Evolutionary conservation across 1,140 invertebrate genomes (phyloP).

Genomic region (Drosophila melanogaster): Release_6_plus_ISO1_MT NT_037436.4:5743001-5743500

Average conservation of each 20-base stretch:
- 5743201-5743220: background rate
- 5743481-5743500: constrained; percentile 11
- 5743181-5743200: constrained; percentile 32
- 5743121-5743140: constrained; percentile 9
- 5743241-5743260: constrained; percentile 52
- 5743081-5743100: constrained; percentile 35
- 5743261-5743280: constrained; percentile 68
- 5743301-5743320: constrained; percentile 34
- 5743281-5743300: constrained; percentile 50
- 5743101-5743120: constrained; percentile 17
- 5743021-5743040: constrained; percentile 81
- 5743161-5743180: constrained; percentile 37
- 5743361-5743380: constrained; percentile 55
- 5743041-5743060: constrained; percentile 65
- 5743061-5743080: constrained; percentile 45
- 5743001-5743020: constrained; percentile 77
- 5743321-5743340: constrained; percentile 56
- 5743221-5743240: constrained; percentile 29
- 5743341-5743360: constrained; percentile 78
- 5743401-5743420: constrained; percentile 23
- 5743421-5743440: constrained; percentile 27
- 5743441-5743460: constrained; percentile 72
- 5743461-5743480: constrained; percentile 39
- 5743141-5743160: background rate
- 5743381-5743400: constrained; percentile 41